Base-by-base conservation (phyloP, 2,797 vertebrate species). In the Centroberyx gerrardi region DNA sequence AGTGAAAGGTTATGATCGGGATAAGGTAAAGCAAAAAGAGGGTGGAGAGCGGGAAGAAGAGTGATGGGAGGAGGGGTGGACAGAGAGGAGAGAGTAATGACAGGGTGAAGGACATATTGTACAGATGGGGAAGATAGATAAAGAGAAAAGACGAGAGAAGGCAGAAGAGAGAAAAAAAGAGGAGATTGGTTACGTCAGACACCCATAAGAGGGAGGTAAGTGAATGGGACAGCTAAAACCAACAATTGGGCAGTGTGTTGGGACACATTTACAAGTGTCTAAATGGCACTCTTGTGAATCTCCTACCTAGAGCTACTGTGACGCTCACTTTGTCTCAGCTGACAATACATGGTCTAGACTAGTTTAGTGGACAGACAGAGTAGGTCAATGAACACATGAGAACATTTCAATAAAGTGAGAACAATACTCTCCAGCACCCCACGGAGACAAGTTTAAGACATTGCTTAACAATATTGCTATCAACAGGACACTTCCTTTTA, bases 401-500 rank as follows among this genome's bases (percentile, higher is more conserved):
- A 88, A 80, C 48, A 48, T 85, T 87, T 85, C 72, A 86, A 64
- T 87, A 84, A 91, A 85, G 76, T 10, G 1, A 22, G 33, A 85
- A 87, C 78, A 84, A 80, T 78, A 40, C 62, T 63, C 55, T 62
- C 38, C 44, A 60, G 67, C 58, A 76, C 77, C 78, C 81, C 78
- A 62, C 59, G 48, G 36, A 86, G 62, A 83, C 62, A 6, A 29
- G 68, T 89, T 90, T 74, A 91, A 87, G 62, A 80, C 76, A 60
- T 76, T 60, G 40, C 83, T 87, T 83, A 90, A 88, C 78, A 89
- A 85, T 83, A 77, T 78, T 54, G 66, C 86, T 75, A 83, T 79
- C 81, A 80, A 80, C 76, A 62, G 78, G 84, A 89, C 69, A 62
- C 81, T 88, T 90, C 88, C 81, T 91, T 68, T 84, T 64, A 58